These are phyloP conservation scores for Alethe castanea DNA, from an alignment of 2,113 vertebrate species.

Conservation along the genomic window DNA sequence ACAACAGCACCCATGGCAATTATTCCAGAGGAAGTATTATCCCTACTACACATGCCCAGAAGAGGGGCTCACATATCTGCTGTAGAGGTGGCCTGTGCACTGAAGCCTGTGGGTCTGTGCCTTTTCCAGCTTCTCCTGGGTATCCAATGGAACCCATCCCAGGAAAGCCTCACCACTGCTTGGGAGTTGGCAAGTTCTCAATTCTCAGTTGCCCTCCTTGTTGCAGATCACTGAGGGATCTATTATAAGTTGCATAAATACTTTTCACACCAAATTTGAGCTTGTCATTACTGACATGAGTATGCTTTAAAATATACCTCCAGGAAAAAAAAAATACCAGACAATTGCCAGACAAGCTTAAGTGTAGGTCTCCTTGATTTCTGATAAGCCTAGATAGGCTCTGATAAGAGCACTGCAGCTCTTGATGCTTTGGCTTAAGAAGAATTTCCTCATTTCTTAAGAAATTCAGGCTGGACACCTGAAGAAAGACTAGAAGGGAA, in stretches of 20 bases:
- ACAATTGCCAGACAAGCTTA: not conserved
- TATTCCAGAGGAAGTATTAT: not conserved
- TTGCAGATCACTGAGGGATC: not conserved
- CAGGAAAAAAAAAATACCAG: not conserved
- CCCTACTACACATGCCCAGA: not conserved
- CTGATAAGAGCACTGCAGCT: not conserved
- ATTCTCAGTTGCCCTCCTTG: not conserved
- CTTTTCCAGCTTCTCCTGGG: not conserved
- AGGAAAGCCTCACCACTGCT: not conserved
- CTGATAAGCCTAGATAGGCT: not conserved
- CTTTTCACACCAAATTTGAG: not conserved
- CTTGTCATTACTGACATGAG: not conserved
- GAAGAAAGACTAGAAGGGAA: not conserved
- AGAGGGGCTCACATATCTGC: not conserved
- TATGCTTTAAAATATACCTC: not conserved
- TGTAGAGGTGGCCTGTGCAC: not conserved
- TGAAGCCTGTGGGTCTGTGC: not conserved
- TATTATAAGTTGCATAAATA: not conserved
- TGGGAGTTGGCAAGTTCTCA: not conserved
- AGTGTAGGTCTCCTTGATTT: not conserved
- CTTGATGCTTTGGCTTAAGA: not conserved
- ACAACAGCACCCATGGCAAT: not conserved
- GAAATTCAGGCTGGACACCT: not conserved
- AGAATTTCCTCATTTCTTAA: not conserved
- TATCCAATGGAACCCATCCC: not conserved